Conservation (phyloP, 2,113 vertebrate species). For the Arizona elegans region DNA sequence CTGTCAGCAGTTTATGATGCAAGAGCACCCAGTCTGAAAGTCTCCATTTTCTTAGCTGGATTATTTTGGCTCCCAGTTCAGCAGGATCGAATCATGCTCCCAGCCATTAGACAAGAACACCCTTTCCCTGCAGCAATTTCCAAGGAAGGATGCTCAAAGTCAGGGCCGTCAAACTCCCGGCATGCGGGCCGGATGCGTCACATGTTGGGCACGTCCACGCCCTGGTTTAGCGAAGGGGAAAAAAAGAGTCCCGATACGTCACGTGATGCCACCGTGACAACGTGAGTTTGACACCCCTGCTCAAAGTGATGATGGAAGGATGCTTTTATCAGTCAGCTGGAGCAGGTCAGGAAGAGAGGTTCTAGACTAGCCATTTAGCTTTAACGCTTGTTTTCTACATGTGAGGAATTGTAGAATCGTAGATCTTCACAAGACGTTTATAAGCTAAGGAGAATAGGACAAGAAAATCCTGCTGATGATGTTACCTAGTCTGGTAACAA, state of each 20-base stretch:
- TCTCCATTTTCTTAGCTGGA: neutral
- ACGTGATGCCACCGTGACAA: no score
- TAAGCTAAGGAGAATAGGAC: no score
- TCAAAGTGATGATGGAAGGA: neutral
- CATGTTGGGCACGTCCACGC: no score
- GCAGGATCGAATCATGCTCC: neutral
- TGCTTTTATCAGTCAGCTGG: neutral
- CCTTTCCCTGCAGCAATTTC: neutral
- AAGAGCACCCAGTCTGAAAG: neutral
- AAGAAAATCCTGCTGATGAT: no score
- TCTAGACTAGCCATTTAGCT: neutral
- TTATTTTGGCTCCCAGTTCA: neutral
- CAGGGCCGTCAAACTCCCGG: no score
- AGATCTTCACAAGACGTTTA: no score
- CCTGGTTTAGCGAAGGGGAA: no score
- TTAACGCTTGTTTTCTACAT: neutral
- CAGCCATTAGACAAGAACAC: neutral
- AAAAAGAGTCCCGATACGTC: no score
- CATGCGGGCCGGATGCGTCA: no score
- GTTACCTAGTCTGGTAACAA: no score
- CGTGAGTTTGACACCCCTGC: neutral
- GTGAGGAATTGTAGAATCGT: neutral
- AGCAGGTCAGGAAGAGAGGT: neutral
- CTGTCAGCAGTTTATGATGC: neutral
- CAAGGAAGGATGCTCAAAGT: neutral